Percentiles rank a stretch among this genome's conserved stretches.
phyloP scores from a whole-genome alignment of 2,888 invertebrate species.

The Hanleya hanleyi region DNA sequence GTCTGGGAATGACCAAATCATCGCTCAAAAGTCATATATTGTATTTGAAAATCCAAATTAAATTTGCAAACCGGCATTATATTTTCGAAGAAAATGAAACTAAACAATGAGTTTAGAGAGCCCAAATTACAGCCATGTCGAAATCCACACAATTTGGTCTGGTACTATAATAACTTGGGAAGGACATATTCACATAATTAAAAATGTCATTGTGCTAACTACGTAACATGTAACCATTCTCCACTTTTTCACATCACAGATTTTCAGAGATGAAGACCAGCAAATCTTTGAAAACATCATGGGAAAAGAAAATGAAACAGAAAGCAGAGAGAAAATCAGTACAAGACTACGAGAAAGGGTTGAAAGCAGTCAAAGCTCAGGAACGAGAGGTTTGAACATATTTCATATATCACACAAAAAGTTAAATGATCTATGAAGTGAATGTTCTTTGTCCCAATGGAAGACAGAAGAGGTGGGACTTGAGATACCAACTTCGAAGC shows the following conservation, averaged over 20 bases:
- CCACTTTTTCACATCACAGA: slow-evolving; percentile 39
- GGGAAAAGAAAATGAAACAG: slow-evolving; percentile 59
- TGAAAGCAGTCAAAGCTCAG: slow-evolving; percentile 55
- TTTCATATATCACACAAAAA: neutral
- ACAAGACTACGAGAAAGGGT: slow-evolving; percentile 49
- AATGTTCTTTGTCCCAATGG: too few species aligned
- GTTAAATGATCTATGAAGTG: neutral
- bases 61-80: too few species aligned
- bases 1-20: too few species aligned
- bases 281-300: slow-evolving; percentile 60
- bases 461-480: too few species aligned
- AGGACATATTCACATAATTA: neutral
- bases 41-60: too few species aligned
- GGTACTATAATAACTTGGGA: neutral
- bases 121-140: too few species aligned
- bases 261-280: slow-evolving; percentile 60
- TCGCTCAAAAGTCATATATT: too few species aligned
- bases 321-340: slow-evolving; percentile 56
- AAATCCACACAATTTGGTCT: neutral
- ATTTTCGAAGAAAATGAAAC: too few species aligned
- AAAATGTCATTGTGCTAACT: neutral
- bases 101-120: too few species aligned
- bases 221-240: too few species aligned
- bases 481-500: too few species aligned
- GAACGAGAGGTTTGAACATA: slow-evolving; percentile 50